Percentiles rank a stretch among this genome's conserved stretches.
Conservation (phyloP, 2,888 invertebrate species). For the Schizaphis graminum region DNA sequence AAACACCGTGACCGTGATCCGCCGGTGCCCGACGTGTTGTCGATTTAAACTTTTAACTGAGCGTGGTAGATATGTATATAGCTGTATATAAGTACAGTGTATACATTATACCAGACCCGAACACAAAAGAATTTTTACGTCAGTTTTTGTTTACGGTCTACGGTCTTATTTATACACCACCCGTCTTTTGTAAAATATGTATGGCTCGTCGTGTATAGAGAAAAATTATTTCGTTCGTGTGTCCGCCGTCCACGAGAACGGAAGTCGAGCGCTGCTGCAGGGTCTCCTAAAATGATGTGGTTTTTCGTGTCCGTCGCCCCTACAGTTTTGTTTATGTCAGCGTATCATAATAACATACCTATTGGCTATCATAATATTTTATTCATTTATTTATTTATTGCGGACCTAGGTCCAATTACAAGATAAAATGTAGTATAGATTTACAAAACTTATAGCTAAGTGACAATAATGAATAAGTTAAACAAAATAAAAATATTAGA, state of each 20-base stretch:
- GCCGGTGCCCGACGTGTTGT: background rate
- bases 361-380: background rate
- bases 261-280: constrained; percentile 52
- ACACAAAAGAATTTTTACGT: constrained; percentile 25
- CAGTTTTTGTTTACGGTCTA: constrained; percentile 34
- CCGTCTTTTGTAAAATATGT: background rate
- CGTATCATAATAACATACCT: background rate
- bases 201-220: background rate
- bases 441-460: no score
- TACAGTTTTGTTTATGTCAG: background rate
- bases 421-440: no score
- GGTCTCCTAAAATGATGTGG: constrained; percentile 34
- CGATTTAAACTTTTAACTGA: background rate
- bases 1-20: background rate
- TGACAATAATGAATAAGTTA: no score
- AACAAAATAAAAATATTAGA: no score
- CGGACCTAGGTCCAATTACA: no score
- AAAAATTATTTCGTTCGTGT: constrained; percentile 38
- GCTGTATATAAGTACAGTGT: background rate
- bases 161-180: background rate
- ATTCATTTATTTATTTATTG: no score
- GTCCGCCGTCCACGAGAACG: constrained; percentile 36
- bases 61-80: background rate
- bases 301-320: background rate
- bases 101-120: background rate